Conservation (phyloP, 2,797 vertebrate genomes). For the Corythornis leucogaster region DNA sequence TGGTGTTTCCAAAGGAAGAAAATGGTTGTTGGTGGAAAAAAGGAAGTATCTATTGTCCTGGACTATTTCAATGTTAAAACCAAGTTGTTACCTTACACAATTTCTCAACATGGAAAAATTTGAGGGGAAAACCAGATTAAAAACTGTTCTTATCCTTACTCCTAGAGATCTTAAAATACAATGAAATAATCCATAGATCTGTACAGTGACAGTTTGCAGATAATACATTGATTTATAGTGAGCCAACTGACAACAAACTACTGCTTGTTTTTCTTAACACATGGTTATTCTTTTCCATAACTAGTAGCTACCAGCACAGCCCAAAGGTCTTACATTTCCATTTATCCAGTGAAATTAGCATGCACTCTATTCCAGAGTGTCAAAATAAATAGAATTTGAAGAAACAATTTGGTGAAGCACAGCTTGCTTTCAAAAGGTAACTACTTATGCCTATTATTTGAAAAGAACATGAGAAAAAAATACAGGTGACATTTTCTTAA, state of each 20-base stretch:
- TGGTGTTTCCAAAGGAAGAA: neutral
- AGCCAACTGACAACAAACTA: neutral
- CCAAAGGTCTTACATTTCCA: neutral
- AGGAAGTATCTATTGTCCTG: neutral
- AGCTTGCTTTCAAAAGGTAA: neutral
- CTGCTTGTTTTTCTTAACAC: neutral
- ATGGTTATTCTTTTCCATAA: neutral
- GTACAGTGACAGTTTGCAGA: neutral
- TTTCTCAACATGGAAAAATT: neutral
- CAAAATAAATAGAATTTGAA: neutral
- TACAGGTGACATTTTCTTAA: neutral
- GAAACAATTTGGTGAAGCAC: neutral
- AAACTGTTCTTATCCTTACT: neutral
- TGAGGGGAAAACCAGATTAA: neutral
- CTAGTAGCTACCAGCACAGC: neutral
- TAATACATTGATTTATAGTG: neutral
- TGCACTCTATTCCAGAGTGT: neutral
- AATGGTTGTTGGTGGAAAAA: neutral
- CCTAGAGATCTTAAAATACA: neutral
- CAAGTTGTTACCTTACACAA: neutral
- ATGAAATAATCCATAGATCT: neutral
- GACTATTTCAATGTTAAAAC: neutral
- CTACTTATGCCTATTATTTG: neutral
- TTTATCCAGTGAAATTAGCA: neutral
- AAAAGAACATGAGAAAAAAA: neutral